A percentile compares a stretch with the other conserved stretches of the same genome.
phyloP scores from a whole-genome alignment of 2,888 invertebrate species.

The Zaprionus obscuricornis region DNA sequence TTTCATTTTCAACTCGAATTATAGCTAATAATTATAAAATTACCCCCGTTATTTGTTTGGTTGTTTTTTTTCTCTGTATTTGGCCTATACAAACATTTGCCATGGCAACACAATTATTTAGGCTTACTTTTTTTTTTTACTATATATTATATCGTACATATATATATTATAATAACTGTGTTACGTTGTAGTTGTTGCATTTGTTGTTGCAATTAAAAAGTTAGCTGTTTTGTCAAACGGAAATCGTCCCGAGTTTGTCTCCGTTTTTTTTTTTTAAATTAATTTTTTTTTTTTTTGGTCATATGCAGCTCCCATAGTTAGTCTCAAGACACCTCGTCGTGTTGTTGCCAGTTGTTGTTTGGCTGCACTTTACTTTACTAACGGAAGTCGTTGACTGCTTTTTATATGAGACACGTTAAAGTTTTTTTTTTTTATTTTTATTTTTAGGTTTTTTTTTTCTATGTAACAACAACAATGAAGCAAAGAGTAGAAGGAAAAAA shows the following conservation, averaged over 20 bases:
- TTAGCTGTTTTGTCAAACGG: slow-evolving; percentile 42
- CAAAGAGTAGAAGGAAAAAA: slow-evolving; percentile 8
- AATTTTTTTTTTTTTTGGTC: slow-evolving; percentile 15
- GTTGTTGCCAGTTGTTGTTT: slow-evolving; percentile 30
- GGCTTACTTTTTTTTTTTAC: slow-evolving; percentile 5
- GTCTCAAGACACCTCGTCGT: slow-evolving; percentile 33
- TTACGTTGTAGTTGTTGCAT: background rate
- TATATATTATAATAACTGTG: slow-evolving; percentile 12
- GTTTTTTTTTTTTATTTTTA: slow-evolving; percentile 11
- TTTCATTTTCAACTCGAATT: no score
- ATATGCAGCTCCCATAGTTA: slow-evolving; percentile 5
- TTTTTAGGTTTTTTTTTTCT: slow-evolving; percentile 15
- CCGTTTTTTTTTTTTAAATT: slow-evolving; percentile 10
- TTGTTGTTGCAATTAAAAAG: slow-evolving; percentile 45
- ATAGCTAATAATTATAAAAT: background rate
- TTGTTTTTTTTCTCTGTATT: background rate
- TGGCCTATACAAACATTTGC: slow-evolving; percentile 1
- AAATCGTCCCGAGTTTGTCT: slow-evolving; percentile 33
- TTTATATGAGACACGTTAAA: slow-evolving; percentile 44
- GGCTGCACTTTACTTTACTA: slow-evolving; percentile 52
- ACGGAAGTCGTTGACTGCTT: slow-evolving; percentile 60
- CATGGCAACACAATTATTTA: slow-evolving; percentile 10
- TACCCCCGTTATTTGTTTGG: no score
- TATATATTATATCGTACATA: no score
- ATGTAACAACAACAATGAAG: slow-evolving; percentile 8